A percentile compares a stretch with the other conserved stretches of the same genome.
phyloP scores from a whole-genome alignment of 2,113 vertebrate species.

The Dicerorhinus sumatrensis region DNA sequence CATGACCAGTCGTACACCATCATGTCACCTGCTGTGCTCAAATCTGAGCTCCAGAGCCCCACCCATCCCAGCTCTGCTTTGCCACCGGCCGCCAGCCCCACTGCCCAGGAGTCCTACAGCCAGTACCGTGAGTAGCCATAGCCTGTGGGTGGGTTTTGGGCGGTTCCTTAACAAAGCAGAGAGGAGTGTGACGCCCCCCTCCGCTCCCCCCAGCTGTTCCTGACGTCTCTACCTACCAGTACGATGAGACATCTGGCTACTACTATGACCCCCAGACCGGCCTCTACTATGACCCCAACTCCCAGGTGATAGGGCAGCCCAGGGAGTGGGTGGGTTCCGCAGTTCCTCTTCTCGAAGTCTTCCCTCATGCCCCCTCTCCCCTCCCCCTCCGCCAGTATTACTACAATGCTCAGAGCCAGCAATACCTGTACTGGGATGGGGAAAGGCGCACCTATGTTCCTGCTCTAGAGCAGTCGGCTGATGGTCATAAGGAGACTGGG shows the following conservation, averaged over 20 bases:
- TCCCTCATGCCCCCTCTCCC: not conserved
- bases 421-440: conserved; percentile 96
- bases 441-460: conserved; percentile 91
- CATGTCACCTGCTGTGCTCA: conserved; percentile 82
- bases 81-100: conserved; percentile 70
- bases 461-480: conserved; percentile 87
- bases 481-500: conserved; percentile 83
- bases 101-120: conserved; percentile 81
- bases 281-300: conserved; percentile 94
- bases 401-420: conserved; percentile 93
- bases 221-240: conserved; percentile 95
- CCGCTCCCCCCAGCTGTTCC: conserved; percentile 89
- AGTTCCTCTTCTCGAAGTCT: not conserved
- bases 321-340: not conserved
- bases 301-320: conserved; percentile 87
- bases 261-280: conserved; percentile 95
- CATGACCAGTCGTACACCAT: conserved; percentile 80
- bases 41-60: conserved; percentile 82
- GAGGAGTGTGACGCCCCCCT: not conserved
- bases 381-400: conserved; percentile 89
- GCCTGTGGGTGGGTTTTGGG: not conserved
- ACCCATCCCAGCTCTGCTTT: conserved; percentile 74
- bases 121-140: conserved; percentile 84
- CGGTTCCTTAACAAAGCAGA: not conserved
- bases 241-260: conserved; percentile 93